Conservation (phyloP, 2,797 vertebrate species). For the Potorous gilbertii region DNA sequence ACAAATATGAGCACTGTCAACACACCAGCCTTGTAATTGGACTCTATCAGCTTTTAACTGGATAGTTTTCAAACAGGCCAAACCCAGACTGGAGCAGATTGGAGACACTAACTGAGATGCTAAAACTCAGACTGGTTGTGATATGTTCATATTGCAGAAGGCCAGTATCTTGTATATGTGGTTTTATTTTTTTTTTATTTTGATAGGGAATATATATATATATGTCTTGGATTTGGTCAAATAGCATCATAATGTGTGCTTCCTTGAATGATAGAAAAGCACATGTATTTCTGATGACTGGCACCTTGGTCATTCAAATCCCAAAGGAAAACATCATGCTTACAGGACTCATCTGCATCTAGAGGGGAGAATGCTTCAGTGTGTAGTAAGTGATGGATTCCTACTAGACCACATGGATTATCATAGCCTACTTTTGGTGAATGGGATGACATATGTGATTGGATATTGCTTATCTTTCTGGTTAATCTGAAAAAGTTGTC, state of each 20-base stretch:
- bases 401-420: constrained; percentile 52
- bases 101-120: constrained; percentile 25
- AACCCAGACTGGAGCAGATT: constrained; percentile 65
- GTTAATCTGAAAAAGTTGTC: constrained; percentile 54
- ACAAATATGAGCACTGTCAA: constrained; percentile 65
- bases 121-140: neutral
- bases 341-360: constrained; percentile 37
- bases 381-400: constrained; percentile 32
- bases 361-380: constrained; percentile 23
- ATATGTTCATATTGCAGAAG: constrained; percentile 43
- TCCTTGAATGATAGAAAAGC: constrained; percentile 50
- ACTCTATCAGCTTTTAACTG: constrained; percentile 51
- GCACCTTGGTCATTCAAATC: constrained; percentile 48
- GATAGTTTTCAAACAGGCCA: constrained; percentile 70
- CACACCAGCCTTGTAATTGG: constrained; percentile 63
- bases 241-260: neutral
- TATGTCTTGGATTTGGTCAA: neutral
- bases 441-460: neutral
- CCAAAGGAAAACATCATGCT: constrained; percentile 13
- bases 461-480: constrained; percentile 54
- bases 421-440: constrained; percentile 21
- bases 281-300: constrained; percentile 9
- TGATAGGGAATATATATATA: constrained; percentile 26
- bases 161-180: neutral
- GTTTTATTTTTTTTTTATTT: neutral